These are phyloP conservation scores for Prosopocoilus inquinatus DNA, from an alignment of 2,888 invertebrate species.

Conservation along the genomic window DNA sequence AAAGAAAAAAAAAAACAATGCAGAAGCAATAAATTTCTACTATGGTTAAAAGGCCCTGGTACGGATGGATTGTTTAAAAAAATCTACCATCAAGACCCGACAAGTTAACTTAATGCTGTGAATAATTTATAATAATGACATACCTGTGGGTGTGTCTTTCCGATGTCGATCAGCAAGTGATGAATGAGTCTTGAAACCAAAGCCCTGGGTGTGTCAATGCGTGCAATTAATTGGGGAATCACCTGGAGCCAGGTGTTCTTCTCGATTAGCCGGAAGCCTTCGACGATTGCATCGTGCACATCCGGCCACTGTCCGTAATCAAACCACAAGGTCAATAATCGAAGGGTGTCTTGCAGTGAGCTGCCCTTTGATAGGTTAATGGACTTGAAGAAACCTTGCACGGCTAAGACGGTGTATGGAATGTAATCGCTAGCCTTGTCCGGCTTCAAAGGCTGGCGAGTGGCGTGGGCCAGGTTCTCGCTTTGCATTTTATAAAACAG, in stretches of 20 bases:
- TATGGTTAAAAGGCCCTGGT: no score
- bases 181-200: constrained; percentile 89
- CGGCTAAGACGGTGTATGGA: constrained; percentile 88
- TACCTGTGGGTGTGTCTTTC: constrained; percentile 84
- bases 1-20: no score
- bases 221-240: constrained; percentile 96
- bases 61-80: no score
- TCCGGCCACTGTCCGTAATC: constrained; percentile 94
- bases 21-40: no score
- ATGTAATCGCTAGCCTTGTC: constrained; percentile 54
- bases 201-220: constrained; percentile 91
- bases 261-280: constrained; percentile 89
- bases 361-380: constrained; percentile 90
- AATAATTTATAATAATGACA: constrained; percentile 8
- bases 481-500: constrained; percentile 56
- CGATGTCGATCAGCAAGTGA: constrained; percentile 91
- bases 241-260: constrained; percentile 99
- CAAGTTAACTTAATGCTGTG: no score
- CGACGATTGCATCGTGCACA: constrained; percentile 90
- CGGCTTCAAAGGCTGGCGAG: constrained; percentile 19
- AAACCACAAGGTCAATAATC: constrained; percentile 94
- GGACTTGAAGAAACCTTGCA: constrained; percentile 90
- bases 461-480: constrained; percentile 37
- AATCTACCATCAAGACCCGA: no score
- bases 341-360: constrained; percentile 92